These are phyloP conservation scores for Meloidogyne exigua DNA, from an alignment of 1,140 invertebrate genomes.

Conservation along the genomic window DNA sequence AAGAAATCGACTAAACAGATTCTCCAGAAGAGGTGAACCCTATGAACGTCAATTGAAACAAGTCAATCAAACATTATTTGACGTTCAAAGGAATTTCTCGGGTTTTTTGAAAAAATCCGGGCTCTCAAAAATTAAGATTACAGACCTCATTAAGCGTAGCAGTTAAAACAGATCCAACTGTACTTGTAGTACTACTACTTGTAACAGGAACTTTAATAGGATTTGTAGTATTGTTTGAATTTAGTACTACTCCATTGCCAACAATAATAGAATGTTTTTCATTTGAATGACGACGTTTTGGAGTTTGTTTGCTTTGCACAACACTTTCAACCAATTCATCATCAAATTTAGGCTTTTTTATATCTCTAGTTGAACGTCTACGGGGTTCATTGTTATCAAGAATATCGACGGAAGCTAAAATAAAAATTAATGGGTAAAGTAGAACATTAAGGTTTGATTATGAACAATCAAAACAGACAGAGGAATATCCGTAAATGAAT, in stretches of 20 bases:
- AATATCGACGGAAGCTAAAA: neutral
- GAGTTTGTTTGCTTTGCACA: constrained; percentile 48
- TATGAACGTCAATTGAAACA: too few species aligned
- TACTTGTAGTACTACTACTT: neutral
- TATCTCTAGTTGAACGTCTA: constrained; percentile 79
- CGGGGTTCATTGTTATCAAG: neutral
- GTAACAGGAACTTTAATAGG: constrained; percentile 5
- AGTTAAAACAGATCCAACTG: constrained; percentile 21
- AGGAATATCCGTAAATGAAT: too few species aligned
- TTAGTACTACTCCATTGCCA: constrained; percentile 68
- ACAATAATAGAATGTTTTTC: constrained; percentile 69
- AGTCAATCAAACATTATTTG: too few species aligned
- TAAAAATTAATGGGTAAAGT: neutral
- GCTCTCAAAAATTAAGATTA: neutral
- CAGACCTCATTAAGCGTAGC: constrained; percentile 30
- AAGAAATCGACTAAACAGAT: too few species aligned
- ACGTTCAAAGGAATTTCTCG: too few species aligned
- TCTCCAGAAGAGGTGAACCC: too few species aligned
- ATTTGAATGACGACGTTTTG: constrained; percentile 67
- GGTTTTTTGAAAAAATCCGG: too few species aligned
- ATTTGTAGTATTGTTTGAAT: constrained; percentile 45
- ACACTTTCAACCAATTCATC: constrained; percentile 82
- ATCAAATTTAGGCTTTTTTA: constrained; percentile 91
- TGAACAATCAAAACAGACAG: too few species aligned
- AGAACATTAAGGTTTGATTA: too few species aligned